Evolutionary conservation across 2,113 vertebrate species (phyloP).

Genomic region (Rana temporaria): DNA sequence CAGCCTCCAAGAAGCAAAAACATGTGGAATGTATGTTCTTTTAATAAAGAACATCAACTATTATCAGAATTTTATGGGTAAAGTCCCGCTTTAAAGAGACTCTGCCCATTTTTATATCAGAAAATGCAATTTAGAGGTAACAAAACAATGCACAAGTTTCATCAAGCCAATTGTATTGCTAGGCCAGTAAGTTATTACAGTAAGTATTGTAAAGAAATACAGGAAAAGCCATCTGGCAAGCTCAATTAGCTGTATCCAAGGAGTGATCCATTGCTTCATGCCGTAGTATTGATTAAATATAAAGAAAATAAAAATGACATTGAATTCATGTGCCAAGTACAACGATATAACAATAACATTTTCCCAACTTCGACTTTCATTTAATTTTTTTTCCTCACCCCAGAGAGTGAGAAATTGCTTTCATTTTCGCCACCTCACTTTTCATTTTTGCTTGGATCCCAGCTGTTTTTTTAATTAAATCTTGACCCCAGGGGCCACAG

Average conservation of each 20-base stretch:
- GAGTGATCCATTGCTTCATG: neutral
- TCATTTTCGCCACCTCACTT: constrained; percentile 15
- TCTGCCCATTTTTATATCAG: too few relatives aligned
- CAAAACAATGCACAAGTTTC: too few relatives aligned
- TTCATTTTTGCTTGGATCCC: constrained; percentile 41
- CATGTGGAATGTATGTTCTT: too few relatives aligned
- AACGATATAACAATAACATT: constrained; percentile 39
- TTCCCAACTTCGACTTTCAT: constrained; percentile 11
- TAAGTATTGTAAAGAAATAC: neutral
- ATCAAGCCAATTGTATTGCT: too few relatives aligned
- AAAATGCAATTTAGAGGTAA: too few relatives aligned
- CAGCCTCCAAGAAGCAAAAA: too few relatives aligned
- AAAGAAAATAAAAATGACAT: constrained; percentile 5
- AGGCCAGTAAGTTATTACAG: too few relatives aligned
- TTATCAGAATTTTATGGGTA: too few relatives aligned
- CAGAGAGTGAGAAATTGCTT: constrained; percentile 13
- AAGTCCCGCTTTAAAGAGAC: too few relatives aligned
- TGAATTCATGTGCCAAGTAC: neutral
- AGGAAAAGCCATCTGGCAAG: neutral
- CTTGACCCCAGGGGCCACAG: constrained; percentile 34
- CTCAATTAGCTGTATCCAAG: constrained; percentile 10
- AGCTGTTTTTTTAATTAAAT: constrained; percentile 57
- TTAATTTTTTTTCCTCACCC: constrained; percentile 16
- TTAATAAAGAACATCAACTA: too few relatives aligned
- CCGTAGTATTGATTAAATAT: constrained; percentile 10